These are phyloP conservation scores for Selenia dentaria DNA, from an alignment of 2,888 invertebrate genomes.

Conservation along the genomic window DNA sequence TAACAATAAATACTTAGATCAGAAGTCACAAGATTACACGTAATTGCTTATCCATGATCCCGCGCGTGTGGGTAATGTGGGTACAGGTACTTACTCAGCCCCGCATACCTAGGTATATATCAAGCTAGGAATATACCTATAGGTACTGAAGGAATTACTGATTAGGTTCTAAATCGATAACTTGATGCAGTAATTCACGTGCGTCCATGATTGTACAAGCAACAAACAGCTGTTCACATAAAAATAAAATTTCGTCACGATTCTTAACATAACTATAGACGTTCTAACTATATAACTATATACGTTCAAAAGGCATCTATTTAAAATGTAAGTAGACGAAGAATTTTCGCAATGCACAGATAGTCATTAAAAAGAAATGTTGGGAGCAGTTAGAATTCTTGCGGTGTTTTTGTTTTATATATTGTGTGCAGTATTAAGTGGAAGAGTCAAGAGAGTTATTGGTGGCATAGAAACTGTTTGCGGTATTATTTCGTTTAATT, in stretches of 20 bases:
- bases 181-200: not conserved
- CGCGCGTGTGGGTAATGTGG: too few species aligned
- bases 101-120: too few species aligned
- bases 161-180: too few species aligned
- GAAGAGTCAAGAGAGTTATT: constrained; percentile 68
- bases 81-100: too few species aligned
- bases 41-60: too few species aligned
- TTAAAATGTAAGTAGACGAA: constrained; percentile 31
- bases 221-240: constrained; percentile 45
- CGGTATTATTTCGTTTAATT: constrained; percentile 47
- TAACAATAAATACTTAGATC: too few species aligned
- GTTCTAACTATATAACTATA: not conserved
- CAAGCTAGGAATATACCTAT: too few species aligned
- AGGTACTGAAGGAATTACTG: too few species aligned
- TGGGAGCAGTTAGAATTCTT: constrained; percentile 22
- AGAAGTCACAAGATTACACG: too few species aligned
- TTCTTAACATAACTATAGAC: constrained; percentile 33
- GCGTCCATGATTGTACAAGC: not conserved
- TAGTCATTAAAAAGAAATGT: constrained; percentile 31
- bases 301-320: constrained; percentile 28
- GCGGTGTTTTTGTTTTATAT: constrained; percentile 34
- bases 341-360: constrained; percentile 23
- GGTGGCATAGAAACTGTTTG: constrained; percentile 60
- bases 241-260: constrained; percentile 52
- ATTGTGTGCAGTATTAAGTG: constrained; percentile 33